Percentiles rank a stretch among this genome's conserved stretches.
phyloP scores from a whole-genome alignment of 2,113 vertebrate genomes.

The Carassius auratus region DNA sequence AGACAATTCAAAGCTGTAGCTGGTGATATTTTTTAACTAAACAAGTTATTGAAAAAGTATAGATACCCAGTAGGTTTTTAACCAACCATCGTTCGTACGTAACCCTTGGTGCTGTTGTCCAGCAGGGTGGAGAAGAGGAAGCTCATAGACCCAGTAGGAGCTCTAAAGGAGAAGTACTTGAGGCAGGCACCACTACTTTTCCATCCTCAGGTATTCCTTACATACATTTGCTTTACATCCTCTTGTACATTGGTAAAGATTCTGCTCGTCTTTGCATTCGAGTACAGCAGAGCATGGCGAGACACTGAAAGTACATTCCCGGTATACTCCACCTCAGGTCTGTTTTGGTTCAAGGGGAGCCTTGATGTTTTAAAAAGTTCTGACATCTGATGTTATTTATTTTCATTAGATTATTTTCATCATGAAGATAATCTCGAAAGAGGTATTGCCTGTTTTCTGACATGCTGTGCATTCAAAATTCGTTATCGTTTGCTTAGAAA shows the following conservation, averaged over 20 bases:
- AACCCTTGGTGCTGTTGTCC: conserved; percentile 96
- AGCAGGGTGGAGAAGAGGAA: conserved; percentile 99
- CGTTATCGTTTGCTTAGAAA: conserved; percentile 72
- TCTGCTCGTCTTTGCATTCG: neutral
- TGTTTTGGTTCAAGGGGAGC: conserved; percentile 27
- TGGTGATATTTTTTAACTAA: neutral
- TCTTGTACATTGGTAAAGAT: neutral
- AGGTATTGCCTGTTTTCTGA: neutral
- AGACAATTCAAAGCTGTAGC: neutral
- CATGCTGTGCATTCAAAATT: conserved; percentile 29
- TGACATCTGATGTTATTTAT: conserved; percentile 19
- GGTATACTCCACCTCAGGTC: neutral
- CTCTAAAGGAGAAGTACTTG: conserved; percentile 96
- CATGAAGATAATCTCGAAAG: conserved; percentile 32
- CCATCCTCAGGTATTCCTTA: conserved; percentile 89
- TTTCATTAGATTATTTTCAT: conserved; percentile 40
- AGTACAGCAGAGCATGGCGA: neutral
- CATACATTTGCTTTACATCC: neutral
- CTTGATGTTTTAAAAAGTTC: neutral
- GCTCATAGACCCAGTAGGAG: conserved; percentile 92
- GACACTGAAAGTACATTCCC: neutral
- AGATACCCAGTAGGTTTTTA: neutral
- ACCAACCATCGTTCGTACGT: conserved; percentile 84
- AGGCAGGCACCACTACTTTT: conserved; percentile 91
- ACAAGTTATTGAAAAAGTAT: conserved; percentile 24